Evolutionary conservation across 2,888 invertebrate genomes (phyloP).

Genomic region (Calameuta idolon): DNA sequence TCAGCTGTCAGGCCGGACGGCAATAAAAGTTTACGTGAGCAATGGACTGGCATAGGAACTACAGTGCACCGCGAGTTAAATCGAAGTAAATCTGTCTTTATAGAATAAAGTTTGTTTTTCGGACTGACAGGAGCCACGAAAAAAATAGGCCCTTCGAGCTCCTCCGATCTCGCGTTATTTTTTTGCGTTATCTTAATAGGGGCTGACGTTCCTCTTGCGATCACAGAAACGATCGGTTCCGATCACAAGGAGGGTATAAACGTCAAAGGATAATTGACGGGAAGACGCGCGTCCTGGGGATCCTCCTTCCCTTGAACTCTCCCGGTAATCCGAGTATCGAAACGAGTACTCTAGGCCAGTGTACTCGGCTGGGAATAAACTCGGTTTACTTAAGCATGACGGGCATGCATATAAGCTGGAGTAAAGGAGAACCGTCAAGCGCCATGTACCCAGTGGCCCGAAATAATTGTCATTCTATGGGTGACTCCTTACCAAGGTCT

Average conservation of each 20-base stretch:
- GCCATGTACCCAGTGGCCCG: conserved; percentile 60
- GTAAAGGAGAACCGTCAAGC: conserved; percentile 60
- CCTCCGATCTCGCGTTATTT: not conserved
- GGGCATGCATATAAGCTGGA: conserved; percentile 58
- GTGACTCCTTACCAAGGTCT: conserved; percentile 10
- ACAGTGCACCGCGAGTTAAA: conserved; percentile 48
- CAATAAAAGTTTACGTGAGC: conserved; percentile 62
- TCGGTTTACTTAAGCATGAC: conserved; percentile 60
- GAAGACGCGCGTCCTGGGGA: not conserved
- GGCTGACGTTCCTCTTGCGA: not conserved
- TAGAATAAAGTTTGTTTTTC: conserved; percentile 29
- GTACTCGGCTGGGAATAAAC: conserved; percentile 55
- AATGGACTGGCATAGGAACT: conserved; percentile 57
- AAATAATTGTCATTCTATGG: conserved; percentile 60
- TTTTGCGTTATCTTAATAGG: not conserved
- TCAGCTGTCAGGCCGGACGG: conserved; percentile 32
- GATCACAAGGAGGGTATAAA: not conserved
- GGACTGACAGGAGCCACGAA: not conserved
- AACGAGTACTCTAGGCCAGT: conserved; percentile 57
- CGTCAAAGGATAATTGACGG: not conserved
- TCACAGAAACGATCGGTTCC: not conserved
- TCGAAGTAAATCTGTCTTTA: conserved; percentile 37
- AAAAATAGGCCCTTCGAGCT: not conserved
- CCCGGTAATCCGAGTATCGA: conserved; percentile 50
- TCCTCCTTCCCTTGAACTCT: not conserved